These are phyloP conservation scores for Pyrgilauda ruficollis DNA, from an alignment of 2,113 vertebrate genomes.

Conservation along the genomic window DNA sequence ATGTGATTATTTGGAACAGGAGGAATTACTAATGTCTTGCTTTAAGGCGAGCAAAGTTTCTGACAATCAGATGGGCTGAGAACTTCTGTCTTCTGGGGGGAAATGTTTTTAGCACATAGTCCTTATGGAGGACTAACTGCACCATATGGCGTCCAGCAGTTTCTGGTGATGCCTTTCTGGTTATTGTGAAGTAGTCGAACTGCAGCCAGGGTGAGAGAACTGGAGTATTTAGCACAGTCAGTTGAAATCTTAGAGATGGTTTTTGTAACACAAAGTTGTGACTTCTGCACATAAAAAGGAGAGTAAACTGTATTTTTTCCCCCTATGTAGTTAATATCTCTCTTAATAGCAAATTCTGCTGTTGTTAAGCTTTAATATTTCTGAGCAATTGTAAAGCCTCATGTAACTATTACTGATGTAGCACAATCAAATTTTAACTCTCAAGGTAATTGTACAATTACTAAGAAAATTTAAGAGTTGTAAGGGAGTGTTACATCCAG, in stretches of 20 bases:
- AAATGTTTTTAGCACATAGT: neutral
- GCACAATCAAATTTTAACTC: constrained; percentile 1
- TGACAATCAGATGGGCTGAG: neutral
- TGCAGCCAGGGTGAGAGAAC: neutral
- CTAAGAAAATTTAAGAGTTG: neutral
- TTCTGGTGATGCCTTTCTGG: neutral
- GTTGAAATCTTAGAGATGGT: neutral
- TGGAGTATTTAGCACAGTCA: neutral
- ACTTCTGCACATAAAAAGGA: neutral
- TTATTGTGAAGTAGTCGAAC: neutral
- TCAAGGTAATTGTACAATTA: neutral
- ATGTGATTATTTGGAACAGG: neutral
- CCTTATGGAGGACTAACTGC: neutral
- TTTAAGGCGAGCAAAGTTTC: neutral
- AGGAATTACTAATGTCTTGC: neutral
- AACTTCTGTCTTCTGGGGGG: neutral
- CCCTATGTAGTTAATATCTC: neutral
- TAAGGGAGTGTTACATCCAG: neutral
- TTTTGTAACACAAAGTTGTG: neutral
- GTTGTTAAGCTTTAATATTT: neutral
- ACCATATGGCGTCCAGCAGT: neutral
- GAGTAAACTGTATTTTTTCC: neutral
- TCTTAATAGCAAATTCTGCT: neutral
- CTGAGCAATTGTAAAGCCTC: neutral
- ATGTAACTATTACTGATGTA: neutral